These are phyloP conservation scores for Sphaeramia orbicularis DNA, from an alignment of 2,797 vertebrate species.

Conservation along the genomic window DNA sequence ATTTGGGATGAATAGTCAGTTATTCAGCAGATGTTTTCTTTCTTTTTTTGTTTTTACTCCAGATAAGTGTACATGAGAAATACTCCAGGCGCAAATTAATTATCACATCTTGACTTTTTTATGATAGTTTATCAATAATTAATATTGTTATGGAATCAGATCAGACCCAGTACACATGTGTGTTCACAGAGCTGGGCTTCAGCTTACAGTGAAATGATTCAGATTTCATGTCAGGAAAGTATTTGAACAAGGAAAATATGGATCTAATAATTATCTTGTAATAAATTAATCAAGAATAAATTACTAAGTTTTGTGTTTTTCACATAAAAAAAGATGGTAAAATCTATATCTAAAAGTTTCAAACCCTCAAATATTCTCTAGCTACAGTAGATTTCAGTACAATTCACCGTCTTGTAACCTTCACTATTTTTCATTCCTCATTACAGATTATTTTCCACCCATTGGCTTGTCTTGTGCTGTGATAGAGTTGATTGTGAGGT, in stretches of 20 bases:
- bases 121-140: constrained; percentile 32
- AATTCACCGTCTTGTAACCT: neutral
- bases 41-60: constrained; percentile 5
- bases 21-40: constrained; percentile 23
- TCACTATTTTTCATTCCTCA: neutral
- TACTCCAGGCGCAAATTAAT: constrained; percentile 27
- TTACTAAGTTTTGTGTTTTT: neutral
- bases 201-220: neutral
- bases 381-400: neutral
- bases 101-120: constrained; percentile 14
- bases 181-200: neutral
- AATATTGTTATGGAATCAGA: constrained; percentile 34
- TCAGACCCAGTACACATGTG: constrained; percentile 17
- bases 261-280: too few relatives aligned
- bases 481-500: neutral
- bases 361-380: neutral
- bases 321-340: neutral
- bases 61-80: constrained; percentile 18
- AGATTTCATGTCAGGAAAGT: neutral
- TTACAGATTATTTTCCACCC: neutral
- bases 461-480: neutral
- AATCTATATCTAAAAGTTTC: neutral
- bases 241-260: neutral
- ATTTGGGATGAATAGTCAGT: constrained; percentile 39
- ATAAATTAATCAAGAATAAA: too few relatives aligned